Percentiles rank a stretch among this genome's conserved stretches.
Evolutionary conservation across 23 tunicate genomes (phyloP).

Genomic region (Trididemnum nubilum): DNA sequence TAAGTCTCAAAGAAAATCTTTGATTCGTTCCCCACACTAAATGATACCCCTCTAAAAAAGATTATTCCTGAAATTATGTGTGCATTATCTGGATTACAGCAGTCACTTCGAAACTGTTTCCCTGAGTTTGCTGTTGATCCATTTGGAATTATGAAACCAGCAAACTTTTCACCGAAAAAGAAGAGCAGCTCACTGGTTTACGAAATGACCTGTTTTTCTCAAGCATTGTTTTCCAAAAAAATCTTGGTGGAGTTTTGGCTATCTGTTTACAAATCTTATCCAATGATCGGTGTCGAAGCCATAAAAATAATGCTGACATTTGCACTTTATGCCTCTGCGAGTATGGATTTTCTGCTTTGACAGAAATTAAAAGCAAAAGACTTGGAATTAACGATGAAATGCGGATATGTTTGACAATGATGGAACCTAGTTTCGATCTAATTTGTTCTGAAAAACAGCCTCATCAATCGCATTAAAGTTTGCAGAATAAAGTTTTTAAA

Average conservation of each 20-base stretch:
- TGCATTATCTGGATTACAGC: too few relatives aligned
- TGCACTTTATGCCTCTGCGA: conserved; percentile 54
- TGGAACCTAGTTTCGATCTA: conserved; percentile 37
- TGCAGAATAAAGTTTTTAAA: too few relatives aligned
- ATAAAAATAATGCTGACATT: conserved; percentile 54
- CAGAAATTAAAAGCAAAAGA: conserved; percentile 48
- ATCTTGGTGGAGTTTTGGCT: conserved; percentile 47
- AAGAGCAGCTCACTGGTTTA: conserved; percentile 35
- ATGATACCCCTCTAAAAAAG: too few relatives aligned
- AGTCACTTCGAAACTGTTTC: too few relatives aligned
- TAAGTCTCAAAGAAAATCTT: too few relatives aligned
- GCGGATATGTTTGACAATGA: conserved; percentile 32
- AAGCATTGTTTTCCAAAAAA: conserved; percentile 23
- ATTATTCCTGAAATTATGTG: too few relatives aligned
- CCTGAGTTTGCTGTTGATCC: conserved; percentile 19
- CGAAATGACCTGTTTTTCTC: conserved; percentile 35
- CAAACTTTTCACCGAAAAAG: conserved; percentile 29
- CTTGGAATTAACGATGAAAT: conserved; percentile 36
- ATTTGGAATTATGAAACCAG: conserved; percentile 23
- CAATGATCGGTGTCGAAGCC: conserved; percentile 56
- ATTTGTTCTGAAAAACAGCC: conserved; percentile 42
- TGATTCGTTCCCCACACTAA: too few relatives aligned
- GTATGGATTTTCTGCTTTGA: conserved; percentile 50
- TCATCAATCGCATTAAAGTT: conserved; percentile 36
- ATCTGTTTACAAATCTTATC: conserved; percentile 49